Evolutionary conservation across 2,113 vertebrate genomes (phyloP).

Genomic region (Tachysurus vachellii): DNA sequence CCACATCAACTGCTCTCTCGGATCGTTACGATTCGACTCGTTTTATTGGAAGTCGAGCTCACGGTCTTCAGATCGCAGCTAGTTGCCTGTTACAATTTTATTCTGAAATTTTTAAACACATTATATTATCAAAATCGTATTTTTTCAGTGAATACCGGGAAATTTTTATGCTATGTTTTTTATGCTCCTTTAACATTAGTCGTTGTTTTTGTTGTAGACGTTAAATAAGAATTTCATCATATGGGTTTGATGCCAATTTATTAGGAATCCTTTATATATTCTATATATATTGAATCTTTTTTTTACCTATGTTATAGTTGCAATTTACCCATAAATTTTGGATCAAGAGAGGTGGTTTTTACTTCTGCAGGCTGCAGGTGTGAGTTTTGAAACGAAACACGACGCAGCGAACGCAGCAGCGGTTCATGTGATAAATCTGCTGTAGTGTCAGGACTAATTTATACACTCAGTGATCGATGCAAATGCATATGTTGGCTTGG

Average conservation of each 20-base stretch:
- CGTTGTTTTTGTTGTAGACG: not conserved
- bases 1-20: not conserved
- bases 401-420: not conserved
- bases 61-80: not conserved
- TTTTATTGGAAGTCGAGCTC: not conserved
- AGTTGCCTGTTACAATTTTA: not conserved
- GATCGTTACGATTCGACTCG: not conserved
- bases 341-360: not conserved
- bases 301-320: not conserved
- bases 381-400: not conserved
- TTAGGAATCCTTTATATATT: too few relatives aligned
- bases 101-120: not conserved
- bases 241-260: too few relatives aligned
- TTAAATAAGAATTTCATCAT: too few relatives aligned
- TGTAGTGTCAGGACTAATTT: conserved; percentile 17
- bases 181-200: too few relatives aligned
- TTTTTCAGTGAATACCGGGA: not conserved
- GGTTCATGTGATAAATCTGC: not conserved
- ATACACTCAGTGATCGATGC: not conserved
- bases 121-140: too few relatives aligned
- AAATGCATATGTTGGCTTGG: not conserved
- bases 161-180: not conserved
- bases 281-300: not conserved
- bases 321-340: not conserved
- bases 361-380: not conserved